These are phyloP conservation scores for Drosophila picticornis DNA, from an alignment of 2,888 invertebrate species.

Conservation along the genomic window DNA sequence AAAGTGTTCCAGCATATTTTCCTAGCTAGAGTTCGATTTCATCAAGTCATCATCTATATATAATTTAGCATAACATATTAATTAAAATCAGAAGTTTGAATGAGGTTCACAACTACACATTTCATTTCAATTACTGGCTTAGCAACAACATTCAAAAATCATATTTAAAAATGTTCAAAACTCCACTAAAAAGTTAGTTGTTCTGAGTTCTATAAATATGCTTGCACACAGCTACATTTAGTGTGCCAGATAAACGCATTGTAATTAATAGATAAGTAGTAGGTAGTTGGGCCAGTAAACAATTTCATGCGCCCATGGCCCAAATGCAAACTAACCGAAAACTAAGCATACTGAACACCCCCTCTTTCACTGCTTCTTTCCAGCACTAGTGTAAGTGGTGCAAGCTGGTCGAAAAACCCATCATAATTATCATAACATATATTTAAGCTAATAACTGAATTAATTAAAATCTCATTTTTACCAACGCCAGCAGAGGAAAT, in stretches of 20 bases:
- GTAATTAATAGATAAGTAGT: slow-evolving; percentile 22
- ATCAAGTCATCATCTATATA: neutral
- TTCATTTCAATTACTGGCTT: neutral
- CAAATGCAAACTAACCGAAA: slow-evolving; percentile 7
- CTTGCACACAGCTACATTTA: slow-evolving; percentile 5
- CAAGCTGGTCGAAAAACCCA: slow-evolving; percentile 34
- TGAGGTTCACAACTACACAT: neutral
- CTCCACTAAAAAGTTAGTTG: neutral
- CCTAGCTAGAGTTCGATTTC: neutral
- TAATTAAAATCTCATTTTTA: slow-evolving; percentile 79
- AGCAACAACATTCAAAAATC: neutral
- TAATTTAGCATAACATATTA: neutral
- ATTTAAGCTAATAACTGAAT: slow-evolving; percentile 79
- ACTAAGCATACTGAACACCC: slow-evolving; percentile 18
- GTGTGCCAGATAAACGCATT: slow-evolving; percentile 3
- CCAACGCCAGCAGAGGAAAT: slow-evolving; percentile 42
- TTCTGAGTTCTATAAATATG: neutral
- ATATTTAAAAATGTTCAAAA: neutral
- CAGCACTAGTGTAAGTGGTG: slow-evolving; percentile 2
- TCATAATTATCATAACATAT: slow-evolving; percentile 71
- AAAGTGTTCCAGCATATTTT: neutral
- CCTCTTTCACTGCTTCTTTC: neutral
- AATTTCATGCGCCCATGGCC: slow-evolving; percentile 40
- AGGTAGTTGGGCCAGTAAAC: slow-evolving; percentile 29
- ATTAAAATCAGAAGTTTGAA: neutral